Base-by-base conservation (phyloP, 2,113 vertebrate genomes). In the Notarius lentiginosus region DNA sequence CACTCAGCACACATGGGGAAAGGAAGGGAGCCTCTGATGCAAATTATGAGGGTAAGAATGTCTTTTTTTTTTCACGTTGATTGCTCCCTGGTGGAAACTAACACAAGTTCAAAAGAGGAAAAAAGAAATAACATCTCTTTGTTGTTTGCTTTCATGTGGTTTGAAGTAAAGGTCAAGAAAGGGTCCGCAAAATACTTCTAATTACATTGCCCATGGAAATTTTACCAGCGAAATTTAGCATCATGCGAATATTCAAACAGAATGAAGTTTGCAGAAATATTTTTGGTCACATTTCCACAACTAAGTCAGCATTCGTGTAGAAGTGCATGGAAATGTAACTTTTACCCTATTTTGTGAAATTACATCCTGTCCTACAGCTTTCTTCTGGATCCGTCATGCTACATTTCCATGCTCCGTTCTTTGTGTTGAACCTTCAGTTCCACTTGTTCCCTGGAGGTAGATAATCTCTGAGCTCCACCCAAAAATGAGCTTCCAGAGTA, bases 391-490 rank as follows among this genome's bases (percentile, higher is more conserved):
- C 53, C 10, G 53, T 58, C 51, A 60, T 10, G 60, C 60, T 58
- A 68, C 87, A 84, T 87, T 84, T 79, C 49, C 81, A 83, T 56
- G n/a, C 49, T 58, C n/a, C 12, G n/a, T 85, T 65, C 75, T 68
- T 79, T 56, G 10, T 1, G 30, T 55, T 61, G 49, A 86, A 53
- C 85, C 41, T 60, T 30, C 66, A 0, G 18, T 55, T 47, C 30
- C n/a, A 41, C 41, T 34, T 72, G 72, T 79, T 84, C 18, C 79
- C 53, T 63, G 83, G 27, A 63, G 68, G 34, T 70, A 55, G 75
- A 79, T 87, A 87, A 87, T 83, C 79, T 86, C 24, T 5, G 9
- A 41, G 41, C 89, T 85, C 89, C 89, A 89, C 86, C 86, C 79
- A 81, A 47, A 9, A 53, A 80, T 76, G 75, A 83, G 60, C 60